A percentile compares a stretch with the other conserved stretches of the same genome.
These are phyloP conservation scores for Pseudochromis fuscus DNA, from an alignment of 2,797 vertebrate genomes.

Conservation along the genomic window DNA sequence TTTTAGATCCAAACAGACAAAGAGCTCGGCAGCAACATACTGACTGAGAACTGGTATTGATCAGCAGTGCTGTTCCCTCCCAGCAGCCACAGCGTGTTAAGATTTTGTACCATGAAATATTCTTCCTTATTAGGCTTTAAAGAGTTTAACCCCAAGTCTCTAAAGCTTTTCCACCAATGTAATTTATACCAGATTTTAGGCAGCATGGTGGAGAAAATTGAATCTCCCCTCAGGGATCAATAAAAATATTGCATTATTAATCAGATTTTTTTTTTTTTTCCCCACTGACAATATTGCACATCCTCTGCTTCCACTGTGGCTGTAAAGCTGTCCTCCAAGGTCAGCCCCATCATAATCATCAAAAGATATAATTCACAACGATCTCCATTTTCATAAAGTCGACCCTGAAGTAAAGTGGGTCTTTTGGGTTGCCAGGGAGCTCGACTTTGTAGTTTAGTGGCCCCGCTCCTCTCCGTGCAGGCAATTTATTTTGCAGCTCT, in stretches of 20 bases:
- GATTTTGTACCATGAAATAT: constrained; percentile 10
- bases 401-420: constrained; percentile 47
- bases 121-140: constrained; percentile 11
- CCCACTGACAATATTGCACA: constrained; percentile 21
- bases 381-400: constrained; percentile 49
- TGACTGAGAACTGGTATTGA: background rate
- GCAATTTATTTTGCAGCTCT: constrained; percentile 69
- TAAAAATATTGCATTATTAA: constrained; percentile 34
- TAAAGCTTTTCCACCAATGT: constrained; percentile 18
- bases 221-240: constrained; percentile 9
- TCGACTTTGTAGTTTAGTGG: constrained; percentile 63
- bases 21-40: background rate
- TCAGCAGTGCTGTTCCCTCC: constrained; percentile 2
- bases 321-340: constrained; percentile 28
- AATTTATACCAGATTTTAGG: constrained; percentile 15
- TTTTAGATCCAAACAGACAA: background rate
- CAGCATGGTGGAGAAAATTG: constrained; percentile 5
- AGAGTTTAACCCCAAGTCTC: constrained; percentile 10
- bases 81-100: constrained; percentile 9
- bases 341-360: constrained; percentile 44
- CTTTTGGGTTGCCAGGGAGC: constrained; percentile 70
- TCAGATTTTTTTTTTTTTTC: constrained; percentile 7
- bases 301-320: constrained; percentile 8
- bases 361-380: constrained; percentile 38
- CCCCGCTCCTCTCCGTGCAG: constrained; percentile 40